These are phyloP conservation scores for Argopecten irradians DNA, from an alignment of 1,140 invertebrate genomes.

Conservation along the genomic window DNA sequence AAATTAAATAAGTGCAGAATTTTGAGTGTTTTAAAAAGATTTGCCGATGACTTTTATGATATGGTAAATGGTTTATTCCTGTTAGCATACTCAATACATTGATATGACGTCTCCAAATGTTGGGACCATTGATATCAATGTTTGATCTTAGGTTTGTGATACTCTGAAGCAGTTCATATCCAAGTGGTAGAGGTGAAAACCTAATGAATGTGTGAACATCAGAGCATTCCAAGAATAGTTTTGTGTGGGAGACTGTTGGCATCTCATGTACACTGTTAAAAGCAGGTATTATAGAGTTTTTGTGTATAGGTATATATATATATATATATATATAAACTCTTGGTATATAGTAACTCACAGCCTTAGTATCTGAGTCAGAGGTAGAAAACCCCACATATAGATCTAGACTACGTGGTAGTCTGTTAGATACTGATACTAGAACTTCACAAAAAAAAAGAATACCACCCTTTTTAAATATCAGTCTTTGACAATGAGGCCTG, in stretches of 20 bases:
- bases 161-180: not conserved
- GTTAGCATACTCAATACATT: not conserved
- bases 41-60: not conserved
- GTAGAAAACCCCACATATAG: too few species aligned
- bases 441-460: too few species aligned
- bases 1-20: too few species aligned
- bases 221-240: not conserved
- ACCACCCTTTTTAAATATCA: too few species aligned
- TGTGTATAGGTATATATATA: not conserved
- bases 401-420: too few species aligned
- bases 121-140: not conserved
- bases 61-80: not conserved
- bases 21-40: not conserved
- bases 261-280: slow-evolving; percentile 1
- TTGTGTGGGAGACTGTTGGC: not conserved
- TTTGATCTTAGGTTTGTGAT: not conserved
- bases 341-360: not conserved
- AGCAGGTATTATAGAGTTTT: slow-evolving; percentile 16
- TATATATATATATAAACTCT: not conserved
- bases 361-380: not conserved
- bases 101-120: not conserved
- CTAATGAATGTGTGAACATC: slow-evolving; percentile 1
- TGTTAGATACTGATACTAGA: too few species aligned
- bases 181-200: not conserved
- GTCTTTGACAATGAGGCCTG: too few species aligned